phyloP scores from a whole-genome alignment of 2,113 vertebrate genomes.

The Numida meleagris region DNA sequence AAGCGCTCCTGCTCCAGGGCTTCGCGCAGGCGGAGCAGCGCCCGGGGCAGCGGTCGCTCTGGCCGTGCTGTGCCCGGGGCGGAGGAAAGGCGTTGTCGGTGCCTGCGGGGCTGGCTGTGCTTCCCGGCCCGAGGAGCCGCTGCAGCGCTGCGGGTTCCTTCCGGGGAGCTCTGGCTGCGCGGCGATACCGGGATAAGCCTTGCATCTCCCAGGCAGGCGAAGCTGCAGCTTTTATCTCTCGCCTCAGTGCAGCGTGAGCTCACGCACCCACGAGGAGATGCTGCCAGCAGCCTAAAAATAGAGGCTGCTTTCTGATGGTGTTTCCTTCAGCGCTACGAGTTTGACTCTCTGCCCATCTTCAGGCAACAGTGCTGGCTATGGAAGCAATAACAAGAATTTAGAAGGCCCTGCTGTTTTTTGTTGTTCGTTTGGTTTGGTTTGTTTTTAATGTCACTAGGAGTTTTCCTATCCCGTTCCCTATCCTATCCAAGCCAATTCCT shows the following conservation, averaged over 20 bases:
- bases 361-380: fast-evolving
- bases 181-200: not conserved
- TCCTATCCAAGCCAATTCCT: no score
- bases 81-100: no score
- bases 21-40: no score
- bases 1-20: no score
- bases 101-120: not conserved
- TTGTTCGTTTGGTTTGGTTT: no score
- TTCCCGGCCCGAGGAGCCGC: not conserved
- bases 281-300: not conserved
- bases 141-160: no score
- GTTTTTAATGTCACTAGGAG: not conserved
- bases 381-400: not conserved
- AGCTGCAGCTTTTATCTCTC: fast-evolving
- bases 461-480: not conserved
- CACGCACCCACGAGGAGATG: not conserved
- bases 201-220: fast-evolving
- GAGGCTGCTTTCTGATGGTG: not conserved
- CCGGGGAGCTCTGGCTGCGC: not conserved
- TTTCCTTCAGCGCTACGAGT: fast-evolving
- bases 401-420: not conserved
- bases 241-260: not conserved
- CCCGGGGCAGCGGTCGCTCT: no score
- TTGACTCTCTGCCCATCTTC: fast-evolving
- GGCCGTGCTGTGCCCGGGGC: no score